These are phyloP conservation scores for Nematostella vectensis DNA, from an alignment of 92 coral and sea anemone species.

Conservation along the genomic window DNA sequence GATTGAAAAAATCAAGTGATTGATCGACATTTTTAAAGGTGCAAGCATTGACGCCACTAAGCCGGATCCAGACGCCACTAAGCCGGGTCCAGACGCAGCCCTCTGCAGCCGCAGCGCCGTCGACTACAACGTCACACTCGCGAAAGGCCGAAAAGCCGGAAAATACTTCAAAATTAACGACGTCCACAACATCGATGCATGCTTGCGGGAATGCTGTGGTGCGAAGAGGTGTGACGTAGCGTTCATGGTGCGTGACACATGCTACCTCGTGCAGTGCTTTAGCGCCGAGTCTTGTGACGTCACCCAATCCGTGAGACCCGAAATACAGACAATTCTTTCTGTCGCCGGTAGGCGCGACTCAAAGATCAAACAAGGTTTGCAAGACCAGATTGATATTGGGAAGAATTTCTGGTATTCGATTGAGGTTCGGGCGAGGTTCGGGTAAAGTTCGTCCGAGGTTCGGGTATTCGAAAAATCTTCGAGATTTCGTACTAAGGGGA, in stretches of 20 bases:
- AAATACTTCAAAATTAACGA: constrained; percentile 65
- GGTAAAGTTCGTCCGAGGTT: too few species aligned
- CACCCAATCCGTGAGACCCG: constrained; percentile 65
- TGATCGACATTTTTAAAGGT: too few species aligned
- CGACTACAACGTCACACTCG: constrained; percentile 82
- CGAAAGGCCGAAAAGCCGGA: constrained; percentile 79
- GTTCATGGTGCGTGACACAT: constrained; percentile 71
- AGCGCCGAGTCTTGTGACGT: constrained; percentile 69
- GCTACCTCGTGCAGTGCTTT: constrained; percentile 82
- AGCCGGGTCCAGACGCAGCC: too few species aligned
- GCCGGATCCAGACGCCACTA: too few species aligned
- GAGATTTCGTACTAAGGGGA: too few species aligned
- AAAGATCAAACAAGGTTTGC: constrained; percentile 9
- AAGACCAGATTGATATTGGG: too few species aligned
- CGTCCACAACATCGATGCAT: constrained; percentile 57
- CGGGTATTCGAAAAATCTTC: too few species aligned
- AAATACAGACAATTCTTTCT: constrained; percentile 73
- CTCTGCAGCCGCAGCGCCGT: constrained; percentile 72
- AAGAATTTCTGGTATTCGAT: too few species aligned
- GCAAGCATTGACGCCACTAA: too few species aligned
- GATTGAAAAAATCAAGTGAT: too few species aligned
- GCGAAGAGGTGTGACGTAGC: constrained; percentile 91
- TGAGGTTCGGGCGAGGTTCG: too few species aligned
- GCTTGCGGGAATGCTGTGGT: constrained; percentile 71
- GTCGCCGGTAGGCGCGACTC: constrained; percentile 48